These are phyloP conservation scores for Myotis myotis DNA, from an alignment of 2,797 vertebrate genomes.

Conservation along the genomic window DNA sequence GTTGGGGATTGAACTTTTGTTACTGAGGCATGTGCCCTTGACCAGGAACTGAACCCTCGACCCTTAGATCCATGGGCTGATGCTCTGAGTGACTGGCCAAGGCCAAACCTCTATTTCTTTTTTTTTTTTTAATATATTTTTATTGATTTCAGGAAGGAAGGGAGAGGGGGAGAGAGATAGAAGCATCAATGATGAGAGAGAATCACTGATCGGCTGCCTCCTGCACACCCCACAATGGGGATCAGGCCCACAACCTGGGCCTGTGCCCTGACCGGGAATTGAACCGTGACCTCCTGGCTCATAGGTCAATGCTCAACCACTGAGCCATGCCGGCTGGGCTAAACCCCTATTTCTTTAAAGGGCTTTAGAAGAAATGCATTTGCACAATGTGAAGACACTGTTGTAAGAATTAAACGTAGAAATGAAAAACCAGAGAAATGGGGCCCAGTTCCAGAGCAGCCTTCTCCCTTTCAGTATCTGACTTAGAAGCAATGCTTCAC, in stretches of 20 bases:
- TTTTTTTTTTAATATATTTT: too few species aligned
- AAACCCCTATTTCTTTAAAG: conserved; percentile 10
- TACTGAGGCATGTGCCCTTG: too few species aligned
- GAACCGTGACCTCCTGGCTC: not conserved
- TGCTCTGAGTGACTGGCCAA: too few species aligned
- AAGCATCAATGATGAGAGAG: too few species aligned
- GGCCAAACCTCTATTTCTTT: too few species aligned
- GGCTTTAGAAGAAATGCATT: conserved; percentile 32
- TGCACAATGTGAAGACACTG: not conserved
- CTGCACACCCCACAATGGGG: too few species aligned
- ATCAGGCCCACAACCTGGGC: not conserved
- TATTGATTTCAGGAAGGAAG: too few species aligned
- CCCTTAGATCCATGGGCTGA: too few species aligned
- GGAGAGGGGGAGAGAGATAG: too few species aligned
- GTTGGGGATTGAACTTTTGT: too few species aligned
- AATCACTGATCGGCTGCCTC: too few species aligned
- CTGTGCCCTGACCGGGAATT: not conserved
- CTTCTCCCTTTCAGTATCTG: not conserved
- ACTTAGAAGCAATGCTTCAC: not conserved
- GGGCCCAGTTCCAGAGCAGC: not conserved
- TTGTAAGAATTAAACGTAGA: conserved; percentile 17
- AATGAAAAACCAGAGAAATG: conserved; percentile 15
- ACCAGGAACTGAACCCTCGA: too few species aligned
- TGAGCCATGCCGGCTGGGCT: not conserved
- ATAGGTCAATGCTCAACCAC: not conserved